These are phyloP conservation scores for Trachythela sp. DNA, from an alignment of 64 coral and sea anemone genomes.

Conservation along the genomic window DNA sequence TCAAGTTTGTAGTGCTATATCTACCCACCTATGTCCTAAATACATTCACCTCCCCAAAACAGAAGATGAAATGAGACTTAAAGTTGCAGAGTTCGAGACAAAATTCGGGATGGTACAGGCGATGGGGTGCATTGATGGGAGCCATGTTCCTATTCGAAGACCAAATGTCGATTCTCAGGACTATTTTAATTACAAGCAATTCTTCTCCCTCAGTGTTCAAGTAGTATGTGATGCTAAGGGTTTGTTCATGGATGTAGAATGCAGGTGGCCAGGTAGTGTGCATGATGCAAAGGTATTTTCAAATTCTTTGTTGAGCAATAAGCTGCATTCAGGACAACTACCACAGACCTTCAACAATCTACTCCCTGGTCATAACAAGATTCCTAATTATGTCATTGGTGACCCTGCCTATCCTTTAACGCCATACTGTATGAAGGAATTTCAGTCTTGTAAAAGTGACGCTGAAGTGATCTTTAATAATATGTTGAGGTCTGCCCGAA, in stretches of 20 bases:
- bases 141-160: constrained; percentile 19
- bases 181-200: too few species aligned
- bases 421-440: constrained; percentile 53
- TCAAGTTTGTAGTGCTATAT: constrained; percentile 28
- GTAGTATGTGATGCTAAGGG: constrained; percentile 44
- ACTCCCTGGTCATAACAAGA: constrained; percentile 23
- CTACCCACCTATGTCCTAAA: constrained; percentile 27
- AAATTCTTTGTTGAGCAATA: constrained; percentile 32
- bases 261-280: constrained; percentile 41
- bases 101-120: constrained; percentile 9
- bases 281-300: constrained; percentile 51
- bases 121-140: constrained; percentile 55
- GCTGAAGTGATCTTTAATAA: constrained; percentile 57
- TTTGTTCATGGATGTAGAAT: constrained; percentile 9
- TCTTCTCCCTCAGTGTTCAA: constrained; percentile 52
- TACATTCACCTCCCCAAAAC: constrained; percentile 47
- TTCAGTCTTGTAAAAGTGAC: constrained; percentile 33
- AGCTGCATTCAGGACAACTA: constrained; percentile 31
- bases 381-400: constrained; percentile 42
- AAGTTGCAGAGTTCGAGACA: constrained; percentile 50
- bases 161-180: constrained; percentile 35
- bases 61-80: constrained; percentile 40
- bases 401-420: constrained; percentile 53
- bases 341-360: neutral
- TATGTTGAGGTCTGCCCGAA: too few species aligned